These are phyloP conservation scores for Drosophila obscura DNA, from an alignment of 1,140 invertebrate genomes.

Conservation along the genomic window DNA sequence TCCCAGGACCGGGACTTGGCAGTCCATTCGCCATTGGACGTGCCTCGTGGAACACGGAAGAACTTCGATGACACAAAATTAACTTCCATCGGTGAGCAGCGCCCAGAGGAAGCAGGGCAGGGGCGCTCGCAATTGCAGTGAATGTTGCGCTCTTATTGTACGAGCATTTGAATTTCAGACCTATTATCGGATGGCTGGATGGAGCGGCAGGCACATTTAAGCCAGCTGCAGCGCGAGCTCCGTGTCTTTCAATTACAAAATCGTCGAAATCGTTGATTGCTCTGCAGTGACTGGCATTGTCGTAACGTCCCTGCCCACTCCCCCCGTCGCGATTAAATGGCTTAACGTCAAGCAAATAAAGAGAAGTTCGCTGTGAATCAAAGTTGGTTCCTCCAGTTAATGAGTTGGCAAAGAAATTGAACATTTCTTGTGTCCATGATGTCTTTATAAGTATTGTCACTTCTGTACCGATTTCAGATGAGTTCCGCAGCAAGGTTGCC, in stretches of 20 bases:
- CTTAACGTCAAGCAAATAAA: neutral
- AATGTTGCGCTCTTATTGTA: constrained; percentile 20
- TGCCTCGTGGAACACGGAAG: constrained; percentile 45
- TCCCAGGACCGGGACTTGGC: constrained; percentile 1
- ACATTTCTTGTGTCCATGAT: too few relatives aligned
- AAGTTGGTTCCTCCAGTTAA: constrained; percentile 13
- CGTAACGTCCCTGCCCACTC: neutral
- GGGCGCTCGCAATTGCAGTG: constrained; percentile 32
- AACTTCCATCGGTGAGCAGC: constrained; percentile 37
- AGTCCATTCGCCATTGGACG: constrained; percentile 42
- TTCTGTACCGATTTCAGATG: constrained; percentile 88
- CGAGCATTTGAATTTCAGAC: constrained; percentile 46
- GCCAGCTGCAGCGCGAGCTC: constrained; percentile 19
- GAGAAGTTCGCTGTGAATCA: constrained; percentile 13
- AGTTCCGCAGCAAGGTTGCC: constrained; percentile 94
- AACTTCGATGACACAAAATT: constrained; percentile 56
- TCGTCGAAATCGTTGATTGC: constrained; percentile 44
- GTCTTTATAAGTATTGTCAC: neutral
- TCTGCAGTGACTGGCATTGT: constrained; percentile 39
- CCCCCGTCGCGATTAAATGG: neutral
- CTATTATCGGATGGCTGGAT: constrained; percentile 11
- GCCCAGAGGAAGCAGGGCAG: neutral
- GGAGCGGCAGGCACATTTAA: constrained; percentile 16
- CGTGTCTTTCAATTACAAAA: constrained; percentile 61
- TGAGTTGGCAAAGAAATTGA: neutral